phyloP scores from a whole-genome alignment of 1,140 invertebrate species.

The Druon quercuslanigerum region DNA sequence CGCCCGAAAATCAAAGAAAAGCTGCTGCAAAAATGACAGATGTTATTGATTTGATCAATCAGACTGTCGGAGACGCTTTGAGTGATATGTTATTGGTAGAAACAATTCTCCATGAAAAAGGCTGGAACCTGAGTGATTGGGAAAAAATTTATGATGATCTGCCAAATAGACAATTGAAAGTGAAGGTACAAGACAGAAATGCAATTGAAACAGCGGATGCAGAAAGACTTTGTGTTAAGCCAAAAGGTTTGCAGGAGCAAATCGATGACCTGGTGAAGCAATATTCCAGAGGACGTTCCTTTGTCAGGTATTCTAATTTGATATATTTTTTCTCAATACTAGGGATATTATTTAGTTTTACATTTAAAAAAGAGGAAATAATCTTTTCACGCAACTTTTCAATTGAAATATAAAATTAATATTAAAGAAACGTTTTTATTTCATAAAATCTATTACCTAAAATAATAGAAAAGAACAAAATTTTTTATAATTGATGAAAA shows the following conservation, averaged over 20 bases:
- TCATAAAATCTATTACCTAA: no score
- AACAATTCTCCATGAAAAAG: slow-evolving; percentile 87
- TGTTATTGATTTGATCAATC: slow-evolving; percentile 92
- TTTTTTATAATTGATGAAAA: no score
- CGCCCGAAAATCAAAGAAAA: slow-evolving; percentile 67
- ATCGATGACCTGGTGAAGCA: slow-evolving; percentile 85
- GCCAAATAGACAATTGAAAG: slow-evolving; percentile 92
- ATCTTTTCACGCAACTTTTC: no score
- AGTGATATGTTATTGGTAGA: slow-evolving; percentile 97
- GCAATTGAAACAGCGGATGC: slow-evolving; percentile 91
- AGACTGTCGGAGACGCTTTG: slow-evolving; percentile 97
- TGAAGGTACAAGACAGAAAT: slow-evolving; percentile 90
- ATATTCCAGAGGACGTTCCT: slow-evolving; percentile 86
- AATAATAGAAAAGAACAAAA: no score
- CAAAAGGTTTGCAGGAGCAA: slow-evolving; percentile 87
- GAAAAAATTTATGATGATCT: slow-evolving; percentile 87
- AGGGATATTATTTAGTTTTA: no score
- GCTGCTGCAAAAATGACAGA: slow-evolving; percentile 80
- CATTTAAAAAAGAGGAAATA: no score
- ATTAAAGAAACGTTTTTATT: no score
- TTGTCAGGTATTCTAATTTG: slow-evolving; percentile 82
- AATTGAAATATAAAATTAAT: no score
- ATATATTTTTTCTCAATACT: no score
- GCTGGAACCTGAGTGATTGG: slow-evolving; percentile 89
- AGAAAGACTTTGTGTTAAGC: slow-evolving; percentile 86